Evolutionary conservation across 2,113 vertebrate genomes (phyloP).

Genomic region (Crotalus horridus): DNA sequence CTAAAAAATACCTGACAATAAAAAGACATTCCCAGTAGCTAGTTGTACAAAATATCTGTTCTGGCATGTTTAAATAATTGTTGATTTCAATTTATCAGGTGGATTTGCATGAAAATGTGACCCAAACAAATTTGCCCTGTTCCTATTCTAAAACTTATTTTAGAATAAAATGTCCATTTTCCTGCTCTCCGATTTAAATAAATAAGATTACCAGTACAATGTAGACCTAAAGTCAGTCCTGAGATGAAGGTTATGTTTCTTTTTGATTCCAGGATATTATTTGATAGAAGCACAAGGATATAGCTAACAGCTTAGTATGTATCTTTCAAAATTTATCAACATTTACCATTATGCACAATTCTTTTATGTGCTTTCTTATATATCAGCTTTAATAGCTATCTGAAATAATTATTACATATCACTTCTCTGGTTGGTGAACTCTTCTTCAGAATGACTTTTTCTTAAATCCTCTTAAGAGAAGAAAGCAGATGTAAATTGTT

Average conservation of each 20-base stretch:
- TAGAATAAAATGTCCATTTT: background rate
- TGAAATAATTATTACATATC: conserved; percentile 31
- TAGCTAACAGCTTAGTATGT: background rate
- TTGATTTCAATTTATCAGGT: background rate
- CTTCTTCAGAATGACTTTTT: conserved; percentile 28
- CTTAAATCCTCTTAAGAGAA: conserved; percentile 42
- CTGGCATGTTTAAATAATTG: background rate
- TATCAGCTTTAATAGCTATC: conserved; percentile 29
- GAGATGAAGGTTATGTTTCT: background rate
- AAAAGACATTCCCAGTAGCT: background rate
- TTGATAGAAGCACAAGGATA: background rate
- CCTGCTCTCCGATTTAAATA: background rate
- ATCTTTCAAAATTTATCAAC: background rate
- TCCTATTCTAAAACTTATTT: background rate
- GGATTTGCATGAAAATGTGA: background rate
- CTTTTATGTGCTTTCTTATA: conserved; percentile 11
- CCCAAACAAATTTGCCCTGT: background rate
- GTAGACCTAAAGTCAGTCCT: background rate
- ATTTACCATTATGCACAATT: conserved; percentile 34
- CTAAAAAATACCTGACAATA: background rate
- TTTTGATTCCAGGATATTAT: background rate
- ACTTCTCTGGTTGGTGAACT: conserved; percentile 25
- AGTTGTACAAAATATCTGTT: background rate
- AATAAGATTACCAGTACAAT: background rate
- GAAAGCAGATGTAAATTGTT: conserved; percentile 34